phyloP scores from a whole-genome alignment of 1,140 invertebrate species.

The Hormaphis cornu region DNA sequence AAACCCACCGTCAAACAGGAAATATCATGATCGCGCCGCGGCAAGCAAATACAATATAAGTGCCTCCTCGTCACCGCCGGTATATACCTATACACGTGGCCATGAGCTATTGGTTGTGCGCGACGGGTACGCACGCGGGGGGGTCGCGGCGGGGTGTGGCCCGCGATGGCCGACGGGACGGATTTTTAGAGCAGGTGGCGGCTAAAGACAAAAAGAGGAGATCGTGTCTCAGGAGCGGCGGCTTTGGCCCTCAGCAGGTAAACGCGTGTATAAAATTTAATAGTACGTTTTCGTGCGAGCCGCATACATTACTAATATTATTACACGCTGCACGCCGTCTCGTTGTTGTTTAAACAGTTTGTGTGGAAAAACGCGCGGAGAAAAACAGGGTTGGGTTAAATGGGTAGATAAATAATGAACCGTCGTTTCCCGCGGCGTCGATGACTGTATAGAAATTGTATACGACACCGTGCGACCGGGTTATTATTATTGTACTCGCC shows the following conservation, averaged over 20 bases:
- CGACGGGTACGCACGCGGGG: too few relatives aligned
- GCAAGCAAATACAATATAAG: neutral
- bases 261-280: too few relatives aligned
- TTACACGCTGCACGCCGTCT: neutral
- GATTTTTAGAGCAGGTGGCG: conserved; percentile 13
- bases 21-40: conserved; percentile 18
- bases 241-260: neutral
- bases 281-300: too few relatives aligned
- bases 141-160: neutral
- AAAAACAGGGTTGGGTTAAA: conserved; percentile 29
- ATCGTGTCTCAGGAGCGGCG: neutral
- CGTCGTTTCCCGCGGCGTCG: neutral
- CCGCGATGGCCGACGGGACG: conserved; percentile 10
- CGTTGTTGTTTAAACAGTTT: conserved; percentile 28
- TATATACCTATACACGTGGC: neutral
- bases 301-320: too few relatives aligned
- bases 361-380: neutral
- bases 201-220: conserved; percentile 28
- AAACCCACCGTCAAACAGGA: conserved; percentile 13
- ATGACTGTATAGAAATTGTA: neutral
- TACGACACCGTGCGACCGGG: conserved; percentile 3
- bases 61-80: neutral
- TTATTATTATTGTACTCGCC: neutral
- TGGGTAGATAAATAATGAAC: conserved; percentile 29
- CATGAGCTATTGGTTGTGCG: too few relatives aligned